Conservation (phyloP, 2,888 invertebrate genomes). For the Ypsolopha sequella region DNA sequence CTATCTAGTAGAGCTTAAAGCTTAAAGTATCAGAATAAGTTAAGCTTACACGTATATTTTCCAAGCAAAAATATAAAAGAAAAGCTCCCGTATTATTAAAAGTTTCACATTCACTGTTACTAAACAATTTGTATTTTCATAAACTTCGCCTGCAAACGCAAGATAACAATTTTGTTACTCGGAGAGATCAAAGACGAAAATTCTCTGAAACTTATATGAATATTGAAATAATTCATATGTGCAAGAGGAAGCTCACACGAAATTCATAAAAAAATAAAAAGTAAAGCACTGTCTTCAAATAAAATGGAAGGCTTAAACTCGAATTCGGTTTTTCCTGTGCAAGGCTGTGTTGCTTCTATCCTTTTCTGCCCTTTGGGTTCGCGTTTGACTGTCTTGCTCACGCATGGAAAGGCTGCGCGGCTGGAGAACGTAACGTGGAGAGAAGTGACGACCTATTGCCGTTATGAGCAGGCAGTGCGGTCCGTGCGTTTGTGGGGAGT, state of each 20-base stretch:
- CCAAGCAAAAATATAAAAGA: no score
- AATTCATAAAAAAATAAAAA: not conserved
- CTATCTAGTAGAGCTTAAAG: no score
- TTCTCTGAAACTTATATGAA: not conserved
- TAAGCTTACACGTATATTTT: no score
- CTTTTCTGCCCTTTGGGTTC: conserved; percentile 20
- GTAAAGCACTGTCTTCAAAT: conserved; percentile 23
- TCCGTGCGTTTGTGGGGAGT: conserved; percentile 57
- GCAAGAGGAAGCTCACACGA: not conserved
- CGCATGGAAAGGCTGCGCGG: conserved; percentile 67
- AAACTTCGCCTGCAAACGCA: no score
- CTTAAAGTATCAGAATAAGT: no score
- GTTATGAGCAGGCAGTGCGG: conserved; percentile 67
- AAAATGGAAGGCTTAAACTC: conserved; percentile 60
- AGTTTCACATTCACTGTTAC: no score
- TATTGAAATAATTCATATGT: not conserved
- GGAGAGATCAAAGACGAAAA: not conserved
- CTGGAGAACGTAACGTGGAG: conserved; percentile 61
- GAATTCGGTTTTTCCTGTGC: conserved; percentile 61
- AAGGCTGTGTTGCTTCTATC: conserved; percentile 45
- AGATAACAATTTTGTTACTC: not conserved
- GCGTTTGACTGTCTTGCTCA: conserved; percentile 39
- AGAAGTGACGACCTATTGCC: conserved; percentile 69
- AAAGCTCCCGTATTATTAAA: no score
- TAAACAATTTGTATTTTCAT: no score